Percentiles rank a stretch among this genome's conserved stretches.
phyloP scores from a whole-genome alignment of 2,888 invertebrate genomes.

The Chromoteleia sp. region DNA sequence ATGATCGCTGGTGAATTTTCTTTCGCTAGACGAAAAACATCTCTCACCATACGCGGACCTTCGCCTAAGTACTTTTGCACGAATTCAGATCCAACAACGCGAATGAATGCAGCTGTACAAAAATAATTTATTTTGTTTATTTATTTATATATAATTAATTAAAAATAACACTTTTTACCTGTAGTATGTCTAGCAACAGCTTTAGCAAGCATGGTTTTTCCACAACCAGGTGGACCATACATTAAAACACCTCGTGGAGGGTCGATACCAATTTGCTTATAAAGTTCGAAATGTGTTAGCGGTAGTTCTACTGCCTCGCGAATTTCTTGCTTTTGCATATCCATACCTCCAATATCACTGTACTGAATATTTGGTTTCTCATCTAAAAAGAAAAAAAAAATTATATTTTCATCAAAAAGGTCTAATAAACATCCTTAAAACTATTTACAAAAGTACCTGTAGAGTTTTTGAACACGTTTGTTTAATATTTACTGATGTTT shows the following conservation, averaged over 20 bases:
- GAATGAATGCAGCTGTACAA: constrained; percentile 94
- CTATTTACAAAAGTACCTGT: too few relatives aligned
- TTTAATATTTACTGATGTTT: neutral
- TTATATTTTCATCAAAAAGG: too few relatives aligned
- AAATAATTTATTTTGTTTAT: neutral
- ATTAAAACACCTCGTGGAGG: constrained; percentile 99
- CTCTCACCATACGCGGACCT: constrained; percentile 99
- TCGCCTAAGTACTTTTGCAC: constrained; percentile 99
- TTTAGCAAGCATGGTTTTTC: constrained; percentile 99
- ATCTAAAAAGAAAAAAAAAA: constrained; percentile 86
- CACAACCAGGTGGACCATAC: constrained; percentile 99
- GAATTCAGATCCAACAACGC: constrained; percentile 99
- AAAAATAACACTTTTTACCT: constrained; percentile 85
- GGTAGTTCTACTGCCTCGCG: constrained; percentile 99
- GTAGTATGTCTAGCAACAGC: constrained; percentile 99
- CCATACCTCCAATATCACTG: constrained; percentile 99
- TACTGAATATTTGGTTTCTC: constrained; percentile 99
- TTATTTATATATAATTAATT: neutral
- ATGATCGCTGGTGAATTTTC: constrained; percentile 99
- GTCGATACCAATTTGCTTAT: constrained; percentile 99
- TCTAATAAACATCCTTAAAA: too few relatives aligned
- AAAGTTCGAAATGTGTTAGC: constrained; percentile 98
- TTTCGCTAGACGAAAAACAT: constrained; percentile 99
- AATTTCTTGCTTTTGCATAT: constrained; percentile 99
- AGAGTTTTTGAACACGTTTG: too few relatives aligned